These are phyloP conservation scores for Myiothlypis chrysogaster DNA, from an alignment of 2,797 vertebrate species.

Conservation along the genomic window DNA sequence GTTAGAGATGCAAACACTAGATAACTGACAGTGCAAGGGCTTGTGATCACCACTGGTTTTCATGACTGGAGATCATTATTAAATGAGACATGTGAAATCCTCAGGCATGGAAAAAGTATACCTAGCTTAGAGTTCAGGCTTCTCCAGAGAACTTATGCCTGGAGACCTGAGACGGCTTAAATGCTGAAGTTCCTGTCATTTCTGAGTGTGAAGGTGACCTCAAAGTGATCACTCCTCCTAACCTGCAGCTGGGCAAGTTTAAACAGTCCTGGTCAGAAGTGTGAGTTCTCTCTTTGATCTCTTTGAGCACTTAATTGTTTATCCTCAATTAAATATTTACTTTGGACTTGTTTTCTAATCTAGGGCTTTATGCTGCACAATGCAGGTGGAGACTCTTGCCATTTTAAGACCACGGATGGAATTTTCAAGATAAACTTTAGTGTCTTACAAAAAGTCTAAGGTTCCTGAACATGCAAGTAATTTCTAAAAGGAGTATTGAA, in stretches of 20 bases:
- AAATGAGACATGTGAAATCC: conserved; percentile 4
- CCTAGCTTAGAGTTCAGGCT: background rate
- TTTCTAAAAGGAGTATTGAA: background rate
- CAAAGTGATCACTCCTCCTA: background rate
- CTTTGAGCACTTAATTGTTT: conserved; percentile 13
- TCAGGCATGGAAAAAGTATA: background rate
- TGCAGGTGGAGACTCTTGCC: background rate
- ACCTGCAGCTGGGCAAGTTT: background rate
- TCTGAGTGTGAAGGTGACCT: background rate
- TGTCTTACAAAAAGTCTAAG: background rate
- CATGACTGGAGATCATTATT: background rate
- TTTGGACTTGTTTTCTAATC: conserved; percentile 36
- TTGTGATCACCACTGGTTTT: conserved; percentile 16
- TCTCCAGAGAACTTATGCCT: background rate
- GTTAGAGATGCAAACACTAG: conserved; percentile 15
- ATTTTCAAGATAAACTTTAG: background rate
- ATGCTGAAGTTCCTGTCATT: background rate
- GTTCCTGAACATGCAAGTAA: background rate
- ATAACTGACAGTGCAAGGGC: background rate
- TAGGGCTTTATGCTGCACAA: background rate
- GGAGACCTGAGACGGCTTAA: background rate
- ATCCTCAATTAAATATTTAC: conserved; percentile 45
- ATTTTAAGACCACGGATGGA: background rate
- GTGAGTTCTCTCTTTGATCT: conserved; percentile 17
- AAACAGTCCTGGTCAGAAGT: background rate